Evolutionary conservation across 2,113 vertebrate genomes (phyloP).

Genomic region (Bettongia penicillata): DNA sequence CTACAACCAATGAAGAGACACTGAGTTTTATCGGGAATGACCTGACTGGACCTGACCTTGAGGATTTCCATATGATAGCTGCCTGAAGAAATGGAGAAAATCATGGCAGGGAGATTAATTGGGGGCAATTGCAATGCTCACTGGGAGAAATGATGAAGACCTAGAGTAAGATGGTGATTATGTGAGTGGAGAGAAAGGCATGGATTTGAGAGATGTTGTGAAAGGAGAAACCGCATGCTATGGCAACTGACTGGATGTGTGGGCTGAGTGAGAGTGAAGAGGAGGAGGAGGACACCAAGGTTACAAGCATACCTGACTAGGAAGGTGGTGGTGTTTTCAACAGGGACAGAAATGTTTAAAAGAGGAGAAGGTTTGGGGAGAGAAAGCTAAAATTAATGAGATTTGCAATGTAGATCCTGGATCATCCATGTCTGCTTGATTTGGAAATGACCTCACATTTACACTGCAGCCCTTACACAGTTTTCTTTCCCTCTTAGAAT

Average conservation of each 20-base stretch:
- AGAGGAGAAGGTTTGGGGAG: not conserved
- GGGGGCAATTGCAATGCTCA: not conserved
- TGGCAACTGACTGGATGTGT: not conserved
- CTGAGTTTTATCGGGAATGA: not conserved
- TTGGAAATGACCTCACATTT: not conserved
- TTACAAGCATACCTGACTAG: not conserved
- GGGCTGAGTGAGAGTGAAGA: not conserved
- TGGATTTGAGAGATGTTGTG: not conserved
- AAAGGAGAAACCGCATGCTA: not conserved
- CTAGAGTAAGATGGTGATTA: not conserved
- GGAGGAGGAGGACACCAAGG: not conserved
- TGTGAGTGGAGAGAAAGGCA: not conserved
- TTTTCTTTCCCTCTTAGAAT: not conserved
- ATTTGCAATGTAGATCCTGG: not conserved
- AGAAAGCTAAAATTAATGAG: not conserved
- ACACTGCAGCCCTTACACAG: not conserved
- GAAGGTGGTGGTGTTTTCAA: not conserved
- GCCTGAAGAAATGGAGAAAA: not conserved
- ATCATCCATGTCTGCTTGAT: not conserved
- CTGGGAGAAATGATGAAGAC: not conserved
- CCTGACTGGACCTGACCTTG: not conserved
- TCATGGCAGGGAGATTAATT: not conserved
- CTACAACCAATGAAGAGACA: not conserved
- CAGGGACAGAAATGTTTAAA: not conserved
- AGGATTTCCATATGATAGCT: not conserved